Conservation (phyloP, 2,888 invertebrate genomes). For the Helobdella robusta region DNA sequence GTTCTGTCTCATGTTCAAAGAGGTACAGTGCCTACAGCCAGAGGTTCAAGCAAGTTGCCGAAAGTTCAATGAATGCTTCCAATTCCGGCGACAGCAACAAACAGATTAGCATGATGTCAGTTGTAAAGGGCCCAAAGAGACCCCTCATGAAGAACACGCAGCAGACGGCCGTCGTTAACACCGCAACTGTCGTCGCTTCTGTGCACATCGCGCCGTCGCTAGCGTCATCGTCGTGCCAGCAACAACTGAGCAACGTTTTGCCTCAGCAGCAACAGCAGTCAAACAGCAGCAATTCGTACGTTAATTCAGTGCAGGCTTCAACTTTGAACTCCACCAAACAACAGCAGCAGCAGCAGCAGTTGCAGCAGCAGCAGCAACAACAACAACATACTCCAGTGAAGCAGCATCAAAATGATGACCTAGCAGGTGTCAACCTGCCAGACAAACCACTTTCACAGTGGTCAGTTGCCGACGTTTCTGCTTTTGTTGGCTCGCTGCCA, state of each 20-base stretch:
- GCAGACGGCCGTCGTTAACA: no score
- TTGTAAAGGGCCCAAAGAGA: slow-evolving; percentile 23
- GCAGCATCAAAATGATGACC: no score
- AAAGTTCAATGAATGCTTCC: not conserved
- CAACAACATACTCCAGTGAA: slow-evolving; percentile 2
- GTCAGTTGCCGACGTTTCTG: slow-evolving; percentile 63
- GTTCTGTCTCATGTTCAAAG: slow-evolving; percentile 65
- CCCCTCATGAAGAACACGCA: not conserved
- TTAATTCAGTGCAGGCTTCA: not conserved
- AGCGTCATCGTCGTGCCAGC: no score
- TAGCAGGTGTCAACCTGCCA: slow-evolving; percentile 15
- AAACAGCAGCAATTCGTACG: no score
- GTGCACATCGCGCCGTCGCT: slow-evolving; percentile 9
- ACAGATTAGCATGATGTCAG: slow-evolving; percentile 18
- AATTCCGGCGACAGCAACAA: not conserved
- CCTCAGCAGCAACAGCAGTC: not conserved
- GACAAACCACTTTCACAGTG: slow-evolving; percentile 25
- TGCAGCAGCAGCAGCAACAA: not conserved
- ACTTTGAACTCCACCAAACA: not conserved
- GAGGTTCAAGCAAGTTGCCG: slow-evolving; percentile 19
- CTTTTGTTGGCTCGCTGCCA: slow-evolving; percentile 74
- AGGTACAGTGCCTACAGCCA: slow-evolving; percentile 47
- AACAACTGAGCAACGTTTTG: not conserved
- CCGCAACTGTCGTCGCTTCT: slow-evolving; percentile 19
- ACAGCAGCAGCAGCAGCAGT: slow-evolving; percentile 1